These are phyloP conservation scores for Ctenicera cuprea DNA, from an alignment of 2,888 invertebrate species.

Conservation along the genomic window DNA sequence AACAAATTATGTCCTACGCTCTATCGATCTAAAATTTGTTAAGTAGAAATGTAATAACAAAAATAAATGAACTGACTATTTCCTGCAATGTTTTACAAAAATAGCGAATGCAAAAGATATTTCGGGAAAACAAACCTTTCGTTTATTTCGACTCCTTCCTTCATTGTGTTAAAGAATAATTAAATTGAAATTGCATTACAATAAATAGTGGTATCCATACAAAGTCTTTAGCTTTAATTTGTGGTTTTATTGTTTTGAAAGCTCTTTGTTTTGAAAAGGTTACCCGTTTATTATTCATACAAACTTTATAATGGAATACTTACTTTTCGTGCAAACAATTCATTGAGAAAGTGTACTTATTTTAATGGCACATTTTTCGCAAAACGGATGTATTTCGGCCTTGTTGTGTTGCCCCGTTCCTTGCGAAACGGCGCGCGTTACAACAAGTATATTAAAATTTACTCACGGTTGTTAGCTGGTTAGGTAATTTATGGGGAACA, in stretches of 20 bases:
- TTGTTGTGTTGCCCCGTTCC: conserved; percentile 20
- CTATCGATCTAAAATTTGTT: too few relatives aligned
- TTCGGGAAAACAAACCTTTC: too few relatives aligned
- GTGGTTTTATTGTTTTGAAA: background rate
- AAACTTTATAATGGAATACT: background rate
- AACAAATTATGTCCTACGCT: too few relatives aligned
- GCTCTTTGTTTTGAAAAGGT: background rate
- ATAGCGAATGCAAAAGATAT: too few relatives aligned
- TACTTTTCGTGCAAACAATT: conserved; percentile 8
- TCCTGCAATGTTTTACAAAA: too few relatives aligned
- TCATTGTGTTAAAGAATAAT: too few relatives aligned
- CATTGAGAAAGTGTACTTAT: conserved; percentile 4
- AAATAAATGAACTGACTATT: too few relatives aligned
- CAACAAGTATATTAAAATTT: background rate
- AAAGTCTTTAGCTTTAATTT: too few relatives aligned
- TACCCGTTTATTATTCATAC: conserved; percentile 3
- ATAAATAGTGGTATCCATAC: too few relatives aligned
- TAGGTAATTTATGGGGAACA: background rate
- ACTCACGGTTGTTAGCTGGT: conserved; percentile 1
- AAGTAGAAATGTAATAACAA: too few relatives aligned
- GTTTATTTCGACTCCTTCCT: too few relatives aligned
- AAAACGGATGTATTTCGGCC: conserved; percentile 40
- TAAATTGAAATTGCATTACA: too few relatives aligned
- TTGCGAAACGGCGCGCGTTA: background rate
- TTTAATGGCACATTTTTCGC: conserved; percentile 27